Base-by-base conservation (phyloP, 2,888 invertebrate species). In the Myopa tessellatipennis region DNA sequence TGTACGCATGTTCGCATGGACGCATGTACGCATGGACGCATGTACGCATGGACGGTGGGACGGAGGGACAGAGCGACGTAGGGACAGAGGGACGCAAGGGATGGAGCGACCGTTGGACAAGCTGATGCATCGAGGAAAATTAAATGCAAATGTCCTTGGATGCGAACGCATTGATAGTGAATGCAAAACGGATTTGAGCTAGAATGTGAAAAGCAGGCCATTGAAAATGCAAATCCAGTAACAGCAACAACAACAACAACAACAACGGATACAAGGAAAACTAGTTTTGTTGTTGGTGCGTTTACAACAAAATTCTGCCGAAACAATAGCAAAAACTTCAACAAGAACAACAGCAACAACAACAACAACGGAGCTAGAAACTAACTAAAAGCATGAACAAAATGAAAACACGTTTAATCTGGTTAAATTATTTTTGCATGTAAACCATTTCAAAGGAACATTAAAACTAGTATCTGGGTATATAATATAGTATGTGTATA, bases 321-420 rank as follows among this genome's bases (percentile, higher is more conserved):
- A 55, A n/a, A 55, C 55, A 55, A 55, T 55, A 55, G 55, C 45
- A 45, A 55, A 55, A 55, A 16, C 5, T 55, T 8, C 14, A 55
- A 16, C 55, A 55, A 16, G 4, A 55, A n/a, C 55, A 55, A 55
- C 55, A 55, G 5, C 55, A 55, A n/a, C 55, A 55, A 55, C 55
- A 55, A 55, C 55, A 55, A 10, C 26, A 26, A 26, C 26, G 2
- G 10, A 45, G 7, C 10, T 45, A 8, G 10, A 45, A 45, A 45
- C 6, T 10, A 10, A 45, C 45, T 26, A 26, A 45, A 45, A 45
- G 45, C 55, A n/a, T 55, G 5, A 55, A 55, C 55, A 65, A 38
- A 65, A 65, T 38, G 65, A 34, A 26, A 65, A 65, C 65, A 38
- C 65, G 34, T 65, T 38, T 65, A 65, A 65, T 65, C 65, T 65